Evolutionary conservation across 2,888 invertebrate genomes (phyloP).

Genomic region (Cosmorhoe ocellata): DNA sequence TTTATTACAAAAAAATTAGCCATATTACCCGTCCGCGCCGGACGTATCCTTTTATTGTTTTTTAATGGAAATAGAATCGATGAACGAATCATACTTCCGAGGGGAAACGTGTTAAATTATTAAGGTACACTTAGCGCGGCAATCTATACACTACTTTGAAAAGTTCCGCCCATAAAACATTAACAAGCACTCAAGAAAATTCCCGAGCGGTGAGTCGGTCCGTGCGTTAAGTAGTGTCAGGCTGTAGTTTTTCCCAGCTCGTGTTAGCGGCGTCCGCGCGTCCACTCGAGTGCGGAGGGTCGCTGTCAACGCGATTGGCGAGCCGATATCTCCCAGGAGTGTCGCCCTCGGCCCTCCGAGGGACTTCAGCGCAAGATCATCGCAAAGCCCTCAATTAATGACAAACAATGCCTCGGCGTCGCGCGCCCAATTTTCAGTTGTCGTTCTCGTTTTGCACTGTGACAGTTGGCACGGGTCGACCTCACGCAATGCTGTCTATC

Average conservation of each 20-base stretch:
- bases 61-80: conserved; percentile 53
- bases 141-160: conserved; percentile 77
- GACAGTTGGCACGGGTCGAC: conserved; percentile 74
- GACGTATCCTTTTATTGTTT: conserved; percentile 45
- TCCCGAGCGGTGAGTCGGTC: conserved; percentile 63
- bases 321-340: conserved; percentile 77
- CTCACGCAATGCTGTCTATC: conserved; percentile 51
- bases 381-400: conserved; percentile 79
- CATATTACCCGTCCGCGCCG: conserved; percentile 34
- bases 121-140: conserved; percentile 79
- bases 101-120: conserved; percentile 78
- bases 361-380: conserved; percentile 71
- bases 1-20: conserved; percentile 67
- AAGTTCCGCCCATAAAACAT: conserved; percentile 82
- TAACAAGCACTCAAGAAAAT: conserved; percentile 82
- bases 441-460: conserved; percentile 69
- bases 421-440: conserved; percentile 75
- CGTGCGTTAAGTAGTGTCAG: conserved; percentile 80
- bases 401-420: conserved; percentile 67
- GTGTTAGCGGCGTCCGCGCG: conserved; percentile 41
- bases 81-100: conserved; percentile 57
- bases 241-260: conserved; percentile 81
- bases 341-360: conserved; percentile 58
- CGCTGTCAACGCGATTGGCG: conserved; percentile 79
- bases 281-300: conserved; percentile 68